Evolutionary conservation across 2,113 vertebrate genomes (phyloP).

Genomic region (Polypterus bichir): DNA sequence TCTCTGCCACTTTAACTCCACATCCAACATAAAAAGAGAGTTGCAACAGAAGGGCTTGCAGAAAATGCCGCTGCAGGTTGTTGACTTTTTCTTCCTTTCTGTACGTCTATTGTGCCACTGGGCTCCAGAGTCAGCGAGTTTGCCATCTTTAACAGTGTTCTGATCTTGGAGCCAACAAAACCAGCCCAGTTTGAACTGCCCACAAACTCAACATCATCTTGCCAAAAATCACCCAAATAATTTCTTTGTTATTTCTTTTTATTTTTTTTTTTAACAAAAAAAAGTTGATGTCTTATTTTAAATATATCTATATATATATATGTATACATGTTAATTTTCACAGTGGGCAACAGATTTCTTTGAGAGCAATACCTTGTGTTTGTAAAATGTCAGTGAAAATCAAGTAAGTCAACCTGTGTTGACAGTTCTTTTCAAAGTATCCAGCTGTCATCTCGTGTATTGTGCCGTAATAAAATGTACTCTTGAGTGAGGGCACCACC

Average conservation of each 20-base stretch:
- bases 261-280: constrained; percentile 47
- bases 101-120: constrained; percentile 42
- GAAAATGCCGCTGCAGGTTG: constrained; percentile 41
- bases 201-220: constrained; percentile 67
- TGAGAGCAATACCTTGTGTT: constrained; percentile 56
- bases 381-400: constrained; percentile 63
- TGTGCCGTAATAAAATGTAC: constrained; percentile 60
- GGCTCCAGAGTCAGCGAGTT: constrained; percentile 46
- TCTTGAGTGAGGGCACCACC: constrained; percentile 42
- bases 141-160: constrained; percentile 48
- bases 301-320: constrained; percentile 70
- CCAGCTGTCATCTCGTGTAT: constrained; percentile 39
- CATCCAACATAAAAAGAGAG: constrained; percentile 28
- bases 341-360: constrained; percentile 85
- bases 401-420: constrained; percentile 65
- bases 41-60: constrained; percentile 35
- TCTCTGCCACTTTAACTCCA: constrained; percentile 20
- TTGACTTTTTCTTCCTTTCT: constrained; percentile 39
- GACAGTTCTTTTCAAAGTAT: constrained; percentile 39
- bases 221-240: constrained; percentile 64
- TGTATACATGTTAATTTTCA: constrained; percentile 71
- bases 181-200: constrained; percentile 57
- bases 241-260: constrained; percentile 42
- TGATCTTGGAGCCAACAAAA: constrained; percentile 47
- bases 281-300: constrained; percentile 55